Evolutionary conservation across 2,888 invertebrate species (phyloP).

Genomic region (Calameuta filiformis): DNA sequence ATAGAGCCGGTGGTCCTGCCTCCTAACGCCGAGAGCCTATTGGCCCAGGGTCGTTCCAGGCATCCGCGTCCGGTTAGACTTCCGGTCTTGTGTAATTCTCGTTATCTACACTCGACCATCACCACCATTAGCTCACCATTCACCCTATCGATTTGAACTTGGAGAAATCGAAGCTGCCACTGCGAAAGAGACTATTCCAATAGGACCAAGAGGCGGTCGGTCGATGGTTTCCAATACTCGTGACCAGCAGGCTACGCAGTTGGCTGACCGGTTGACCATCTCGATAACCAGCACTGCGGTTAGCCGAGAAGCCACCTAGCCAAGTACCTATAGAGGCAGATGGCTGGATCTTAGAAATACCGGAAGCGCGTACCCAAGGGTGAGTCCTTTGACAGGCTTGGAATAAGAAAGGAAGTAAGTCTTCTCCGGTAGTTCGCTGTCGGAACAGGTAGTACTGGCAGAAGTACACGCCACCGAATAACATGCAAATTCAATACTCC

Average conservation of each 20-base stretch:
- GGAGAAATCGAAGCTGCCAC: neutral
- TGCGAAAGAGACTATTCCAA: too few species aligned
- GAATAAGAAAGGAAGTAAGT: conserved; percentile 21
- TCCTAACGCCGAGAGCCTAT: neutral
- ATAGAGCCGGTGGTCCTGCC: neutral
- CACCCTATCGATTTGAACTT: neutral
- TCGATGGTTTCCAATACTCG: too few species aligned
- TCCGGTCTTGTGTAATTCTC: neutral
- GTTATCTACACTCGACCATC: neutral
- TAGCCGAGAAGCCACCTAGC: neutral
- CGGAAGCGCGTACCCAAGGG: neutral
- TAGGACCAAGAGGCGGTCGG: too few species aligned
- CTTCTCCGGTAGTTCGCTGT: conserved; percentile 13
- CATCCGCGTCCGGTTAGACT: neutral
- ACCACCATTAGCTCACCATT: neutral
- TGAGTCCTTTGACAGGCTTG: neutral
- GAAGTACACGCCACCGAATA: conserved; percentile 43
- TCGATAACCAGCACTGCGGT: neutral
- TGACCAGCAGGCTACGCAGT: too few species aligned
- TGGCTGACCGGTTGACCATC: neutral
- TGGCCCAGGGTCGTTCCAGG: neutral
- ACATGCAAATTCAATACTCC: conserved; percentile 56
- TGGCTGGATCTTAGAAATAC: neutral
- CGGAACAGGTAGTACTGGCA: neutral
- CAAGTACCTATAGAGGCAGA: neutral